Base-by-base conservation (phyloP, 2,888 invertebrate genomes). In the Ectobius pallidus region DNA sequence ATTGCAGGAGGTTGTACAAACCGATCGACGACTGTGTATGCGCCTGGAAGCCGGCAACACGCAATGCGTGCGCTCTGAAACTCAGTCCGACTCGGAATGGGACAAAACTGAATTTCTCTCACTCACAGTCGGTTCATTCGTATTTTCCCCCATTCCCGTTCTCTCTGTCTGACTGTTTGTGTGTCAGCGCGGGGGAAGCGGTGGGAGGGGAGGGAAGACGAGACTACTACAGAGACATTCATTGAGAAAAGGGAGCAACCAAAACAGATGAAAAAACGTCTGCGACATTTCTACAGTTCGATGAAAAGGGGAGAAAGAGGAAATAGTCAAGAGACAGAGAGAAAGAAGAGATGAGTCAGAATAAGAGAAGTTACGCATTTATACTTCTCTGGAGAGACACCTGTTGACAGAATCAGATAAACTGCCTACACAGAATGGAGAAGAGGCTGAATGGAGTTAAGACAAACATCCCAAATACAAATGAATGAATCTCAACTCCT, bases 81-180 rank as follows among this genome's bases (percentile, higher is more conserved):
- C 68, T 20, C 72, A 72, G 72, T 73, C 69, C 58, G 30, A 73
- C 74, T 74, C 74, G 70, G 73, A 75, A 75, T 75, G 74, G 68
- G 62, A 71, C 72, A 49, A 34, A 65, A 42, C 32, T 46, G 32
- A 69, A 69, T 69, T 52, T 69, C 69, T 39, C 69, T 55, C 52
- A 32, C 46, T 61, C 30, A 27, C 30, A n/a, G 30, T 32, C 25
- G 61, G 32, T 61, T 32, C 61, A 61, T 63, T 63, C 63, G 44
- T 44, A 65, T 65, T 46, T 65, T 46, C 46, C 65, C 65, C 65
- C 46, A 39, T 49, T 69, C 52, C 52, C 63, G 14, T 20, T 18
- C 52, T 34, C 65, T 42, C 65, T n/a, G n/a, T n/a, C n/a, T 25
- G 65, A 65, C 65, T 65, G 69, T 69, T 49, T 52, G 55, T 39